Evolutionary conservation across 1,140 invertebrate genomes (phyloP), one percentile per base, ranked within the genome.

Genomic region (Tetramorium alpestre): DNA sequence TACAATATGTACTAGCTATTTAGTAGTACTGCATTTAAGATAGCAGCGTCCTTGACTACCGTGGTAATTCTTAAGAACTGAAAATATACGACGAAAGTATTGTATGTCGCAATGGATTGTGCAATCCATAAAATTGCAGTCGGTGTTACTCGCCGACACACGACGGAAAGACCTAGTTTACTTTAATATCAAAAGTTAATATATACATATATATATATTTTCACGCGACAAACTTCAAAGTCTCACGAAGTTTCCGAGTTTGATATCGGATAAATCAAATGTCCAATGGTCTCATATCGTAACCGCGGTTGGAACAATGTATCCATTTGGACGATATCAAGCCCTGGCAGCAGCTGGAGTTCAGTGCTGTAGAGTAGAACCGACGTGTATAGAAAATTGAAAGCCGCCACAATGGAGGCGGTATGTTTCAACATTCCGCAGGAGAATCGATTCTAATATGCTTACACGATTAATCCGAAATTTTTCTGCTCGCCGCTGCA

Each of bases 361-460:
- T 80, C 22, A 38, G 76, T 78, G 3, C 64, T 41, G 22, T 13
- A 49, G 65, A 69, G 25, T 18, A 28, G 51, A 33, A 73, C 11
- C 25, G 25, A 73, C 54, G 33, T 44, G 25, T 28, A 69, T n/a
- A 58, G 67, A 73, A 82, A 82, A 82, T 73, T 41, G 67, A 82
- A 73, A 82, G 33, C 28, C 51, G 38, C 5, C 13, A 47, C 51
- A 56, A 72, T 51, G 44, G 44, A 80, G 38, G 28, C 54, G 70
- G 69, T 18, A 47, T 25, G 65, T 7, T 44, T 58, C 65, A n/a
- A 5, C 13, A 5, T 54, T 56, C 18, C 11, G 33, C n/a, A 13
- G 2, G 33, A 60, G 11, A 41, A 73, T 58, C 70, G 38, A 60
- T 58, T 2, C 41, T 60, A 22, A 58, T 72, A 28, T 18, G 38